These are phyloP conservation scores for Pterobdella sp. DNA, from an alignment of 2,888 invertebrate genomes.

Conservation along the genomic window DNA sequence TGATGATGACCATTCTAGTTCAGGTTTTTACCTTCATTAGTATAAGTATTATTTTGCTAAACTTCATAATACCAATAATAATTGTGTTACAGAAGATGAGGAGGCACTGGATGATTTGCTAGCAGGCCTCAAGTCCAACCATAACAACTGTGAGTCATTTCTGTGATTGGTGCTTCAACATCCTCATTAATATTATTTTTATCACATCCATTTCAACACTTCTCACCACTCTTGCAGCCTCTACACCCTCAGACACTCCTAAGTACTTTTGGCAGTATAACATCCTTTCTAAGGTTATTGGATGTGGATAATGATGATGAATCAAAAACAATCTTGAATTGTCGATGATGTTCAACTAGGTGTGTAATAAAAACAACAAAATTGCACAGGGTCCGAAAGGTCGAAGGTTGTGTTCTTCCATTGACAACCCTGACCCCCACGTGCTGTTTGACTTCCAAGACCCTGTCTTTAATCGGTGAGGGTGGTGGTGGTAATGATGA, in stretches of 20 bases:
- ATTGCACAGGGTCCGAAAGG: conserved; percentile 72
- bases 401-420: conserved; percentile 58
- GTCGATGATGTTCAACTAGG: conserved; percentile 9
- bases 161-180: too few species aligned
- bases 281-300: conserved; percentile 71
- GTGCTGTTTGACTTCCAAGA: conserved; percentile 79
- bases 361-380: not conserved
- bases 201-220: too few species aligned
- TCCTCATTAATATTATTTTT: too few species aligned
- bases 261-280: conserved; percentile 89
- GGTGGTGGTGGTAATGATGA: not conserved
- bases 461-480: conserved; percentile 76
- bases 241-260: not conserved
- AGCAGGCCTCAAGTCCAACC: conserved; percentile 12
- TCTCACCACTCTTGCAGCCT: not conserved
- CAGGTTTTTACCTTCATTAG: not conserved
- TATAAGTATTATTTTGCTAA: not conserved
- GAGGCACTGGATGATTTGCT: conserved; percentile 17
- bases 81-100: conserved; percentile 19
- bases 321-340: too few species aligned
- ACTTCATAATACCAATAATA: conserved; percentile 10
- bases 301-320: conserved; percentile 8
- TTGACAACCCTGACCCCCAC: conserved; percentile 80
- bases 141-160: too few species aligned
- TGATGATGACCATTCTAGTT: conserved; percentile 14